Conservation (phyloP, 37 sponge, comb jelly and placozoan genomes). For the Aplysina aerophoba region DNA sequence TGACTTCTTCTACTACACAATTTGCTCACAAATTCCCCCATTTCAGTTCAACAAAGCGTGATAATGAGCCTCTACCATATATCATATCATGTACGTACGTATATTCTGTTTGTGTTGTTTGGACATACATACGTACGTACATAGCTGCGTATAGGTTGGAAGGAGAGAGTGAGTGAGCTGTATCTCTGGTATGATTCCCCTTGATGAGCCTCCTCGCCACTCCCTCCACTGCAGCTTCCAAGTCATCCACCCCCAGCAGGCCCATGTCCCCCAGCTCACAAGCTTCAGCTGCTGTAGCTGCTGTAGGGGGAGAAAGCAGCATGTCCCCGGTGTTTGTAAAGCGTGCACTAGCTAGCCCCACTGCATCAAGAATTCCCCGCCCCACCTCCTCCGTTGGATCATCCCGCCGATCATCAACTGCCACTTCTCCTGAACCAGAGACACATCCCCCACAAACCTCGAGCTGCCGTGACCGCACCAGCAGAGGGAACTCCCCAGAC, state of each 20-base stretch:
- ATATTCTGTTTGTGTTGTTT: no score
- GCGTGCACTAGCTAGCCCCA: background rate
- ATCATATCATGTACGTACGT: no score
- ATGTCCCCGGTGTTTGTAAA: background rate
- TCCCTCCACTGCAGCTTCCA: background rate
- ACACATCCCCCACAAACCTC: background rate
- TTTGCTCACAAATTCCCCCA: no score
- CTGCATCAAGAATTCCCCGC: background rate
- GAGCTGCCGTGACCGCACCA: no score
- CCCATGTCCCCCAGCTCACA: background rate
- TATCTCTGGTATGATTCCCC: no score
- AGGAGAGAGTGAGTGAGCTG: background rate
- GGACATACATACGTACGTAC: background rate
- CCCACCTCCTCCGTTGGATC: slow-evolving; percentile 16
- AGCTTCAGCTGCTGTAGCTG: background rate
- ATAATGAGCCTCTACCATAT: no score
- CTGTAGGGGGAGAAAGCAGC: background rate
- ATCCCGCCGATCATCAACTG: slow-evolving; percentile 8
- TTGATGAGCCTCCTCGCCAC: background rate
- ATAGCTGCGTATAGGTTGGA: background rate
- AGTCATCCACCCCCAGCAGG: background rate
- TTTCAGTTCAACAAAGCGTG: no score
- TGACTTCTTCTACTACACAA: no score
- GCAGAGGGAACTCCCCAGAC: background rate
- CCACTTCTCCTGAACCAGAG: slow-evolving; percentile 16